Evolutionary conservation across 1,140 invertebrate genomes (phyloP).

Genomic region (Lysiphlebus fabarum): DNA sequence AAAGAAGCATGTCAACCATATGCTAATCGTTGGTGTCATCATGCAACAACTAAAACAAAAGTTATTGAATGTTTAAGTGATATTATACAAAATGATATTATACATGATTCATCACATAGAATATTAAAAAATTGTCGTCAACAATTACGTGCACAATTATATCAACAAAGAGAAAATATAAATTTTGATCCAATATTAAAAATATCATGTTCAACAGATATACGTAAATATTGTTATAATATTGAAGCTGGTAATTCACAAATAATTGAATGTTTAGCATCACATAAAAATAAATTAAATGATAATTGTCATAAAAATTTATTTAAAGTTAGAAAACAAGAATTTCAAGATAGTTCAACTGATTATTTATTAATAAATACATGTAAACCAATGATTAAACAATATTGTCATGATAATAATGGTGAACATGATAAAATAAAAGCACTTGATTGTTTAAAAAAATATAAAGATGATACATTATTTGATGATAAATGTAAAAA

Average conservation of each 20-base stretch:
- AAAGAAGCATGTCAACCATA: constrained; percentile 87
- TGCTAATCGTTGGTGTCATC: constrained; percentile 76
- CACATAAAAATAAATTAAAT: constrained; percentile 66
- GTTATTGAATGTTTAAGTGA: constrained; percentile 90
- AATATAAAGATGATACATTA: constrained; percentile 72
- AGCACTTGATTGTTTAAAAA: constrained; percentile 72
- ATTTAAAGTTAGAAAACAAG: constrained; percentile 81
- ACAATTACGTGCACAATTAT: constrained; percentile 82
- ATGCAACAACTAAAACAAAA: constrained; percentile 75
- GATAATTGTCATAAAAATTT: constrained; percentile 73
- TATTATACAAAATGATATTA: constrained; percentile 84
- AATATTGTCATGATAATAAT: constrained; percentile 66
- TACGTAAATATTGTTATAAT: constrained; percentile 70
- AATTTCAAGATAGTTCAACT: constrained; percentile 77
- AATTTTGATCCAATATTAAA: constrained; percentile 79
- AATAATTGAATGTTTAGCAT: constrained; percentile 84
- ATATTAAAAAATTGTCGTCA: constrained; percentile 83
- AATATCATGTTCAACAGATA: constrained; percentile 71
- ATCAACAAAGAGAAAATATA: constrained; percentile 84
- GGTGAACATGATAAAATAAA: constrained; percentile 63
- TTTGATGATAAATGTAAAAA: constrained; percentile 85
- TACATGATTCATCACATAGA: constrained; percentile 70
- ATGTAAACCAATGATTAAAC: constrained; percentile 81
- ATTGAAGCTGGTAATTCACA: constrained; percentile 75
- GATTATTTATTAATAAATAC: constrained; percentile 81